These are phyloP conservation scores for Seriola rivoliana DNA, from an alignment of 2,113 vertebrate species.

Conservation along the genomic window DNA sequence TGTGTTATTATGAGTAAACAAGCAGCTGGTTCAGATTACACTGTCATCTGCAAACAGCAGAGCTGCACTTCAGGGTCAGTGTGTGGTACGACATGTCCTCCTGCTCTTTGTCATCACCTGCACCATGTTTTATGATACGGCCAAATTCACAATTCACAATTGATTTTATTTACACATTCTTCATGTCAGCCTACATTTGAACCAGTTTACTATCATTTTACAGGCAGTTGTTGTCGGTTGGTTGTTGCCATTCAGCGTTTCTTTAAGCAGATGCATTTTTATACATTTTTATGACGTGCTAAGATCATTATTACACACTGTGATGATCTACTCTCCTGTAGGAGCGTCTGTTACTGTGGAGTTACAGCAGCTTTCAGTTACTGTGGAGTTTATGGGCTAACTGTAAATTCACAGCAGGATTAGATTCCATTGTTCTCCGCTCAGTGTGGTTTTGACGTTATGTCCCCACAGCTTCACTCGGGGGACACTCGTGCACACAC, in stretches of 20 bases:
- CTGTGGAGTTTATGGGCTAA: not conserved
- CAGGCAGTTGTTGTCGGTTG: too few species aligned
- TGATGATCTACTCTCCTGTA: not conserved
- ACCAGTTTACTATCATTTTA: not conserved
- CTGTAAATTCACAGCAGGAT: slow-evolving; percentile 7
- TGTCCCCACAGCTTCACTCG: not conserved
- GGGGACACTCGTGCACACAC: not conserved
- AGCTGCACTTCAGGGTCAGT: not conserved
- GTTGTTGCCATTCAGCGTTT: not conserved
- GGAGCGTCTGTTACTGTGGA: not conserved
- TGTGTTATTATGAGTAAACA: slow-evolving; percentile 32
- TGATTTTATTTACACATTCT: not conserved
- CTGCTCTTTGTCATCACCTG: not conserved
- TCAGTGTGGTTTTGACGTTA: not conserved
- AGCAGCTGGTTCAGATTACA: slow-evolving; percentile 46
- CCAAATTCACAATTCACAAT: too few species aligned
- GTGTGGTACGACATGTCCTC: too few species aligned
- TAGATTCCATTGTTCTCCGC: not conserved
- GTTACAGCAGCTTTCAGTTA: not conserved
- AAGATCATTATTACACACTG: not conserved
- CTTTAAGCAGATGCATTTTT: not conserved
- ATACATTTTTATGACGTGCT: not conserved
- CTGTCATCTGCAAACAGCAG: slow-evolving; percentile 14
- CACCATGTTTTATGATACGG: too few species aligned
- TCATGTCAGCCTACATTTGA: not conserved